Evolutionary conservation across 2,113 vertebrate genomes (phyloP).

Genomic region (Ivindomyrus marchei): DNA sequence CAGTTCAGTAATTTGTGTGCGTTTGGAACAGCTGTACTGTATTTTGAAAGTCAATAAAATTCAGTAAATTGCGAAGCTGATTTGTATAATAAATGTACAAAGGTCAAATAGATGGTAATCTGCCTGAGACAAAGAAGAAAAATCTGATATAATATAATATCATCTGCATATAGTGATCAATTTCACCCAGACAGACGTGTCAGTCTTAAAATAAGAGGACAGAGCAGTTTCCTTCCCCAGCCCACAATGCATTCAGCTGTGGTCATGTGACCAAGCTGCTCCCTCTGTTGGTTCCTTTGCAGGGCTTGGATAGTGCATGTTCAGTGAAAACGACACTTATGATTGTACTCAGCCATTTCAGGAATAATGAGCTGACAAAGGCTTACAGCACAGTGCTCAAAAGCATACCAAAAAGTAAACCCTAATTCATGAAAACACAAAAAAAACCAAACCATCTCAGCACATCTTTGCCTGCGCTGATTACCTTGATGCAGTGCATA

Average conservation of each 20-base stretch:
- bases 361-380: background rate
- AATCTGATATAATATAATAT: too few relatives aligned
- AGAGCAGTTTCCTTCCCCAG: constrained; percentile 21
- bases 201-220: too few relatives aligned
- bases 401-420: background rate
- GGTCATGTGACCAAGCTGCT: constrained; percentile 35
- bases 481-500: background rate
- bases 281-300: constrained; percentile 35
- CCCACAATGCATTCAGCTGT: constrained; percentile 12
- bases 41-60: too few relatives aligned
- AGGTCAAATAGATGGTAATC: too few relatives aligned
- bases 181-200: too few relatives aligned
- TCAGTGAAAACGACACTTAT: constrained; percentile 6
- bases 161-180: too few relatives aligned
- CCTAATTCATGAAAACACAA: background rate
- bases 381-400: background rate
- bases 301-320: constrained; percentile 19
- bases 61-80: too few relatives aligned
- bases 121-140: too few relatives aligned
- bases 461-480: background rate
- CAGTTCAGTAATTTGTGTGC: too few relatives aligned
- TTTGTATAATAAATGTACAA: too few relatives aligned
- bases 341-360: background rate
- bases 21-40: too few relatives aligned
- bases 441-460: background rate